Evolutionary conservation across 2,888 invertebrate genomes (phyloP).

Genomic region (Erebia epiphron): DNA sequence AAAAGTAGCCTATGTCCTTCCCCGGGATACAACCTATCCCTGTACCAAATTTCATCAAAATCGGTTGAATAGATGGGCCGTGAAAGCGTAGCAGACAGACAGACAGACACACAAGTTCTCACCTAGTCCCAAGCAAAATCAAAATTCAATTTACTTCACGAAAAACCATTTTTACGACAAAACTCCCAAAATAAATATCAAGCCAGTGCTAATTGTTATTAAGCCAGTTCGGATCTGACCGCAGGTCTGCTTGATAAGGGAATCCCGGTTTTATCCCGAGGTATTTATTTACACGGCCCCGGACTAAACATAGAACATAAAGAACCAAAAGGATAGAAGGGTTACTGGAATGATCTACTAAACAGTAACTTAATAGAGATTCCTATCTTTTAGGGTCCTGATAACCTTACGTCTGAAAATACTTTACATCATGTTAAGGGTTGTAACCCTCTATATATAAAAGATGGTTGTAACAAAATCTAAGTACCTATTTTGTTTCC

Average conservation of each 20-base stretch:
- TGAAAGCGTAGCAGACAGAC: too few relatives aligned
- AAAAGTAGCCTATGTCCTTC: too few relatives aligned
- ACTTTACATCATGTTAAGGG: slow-evolving; percentile 3
- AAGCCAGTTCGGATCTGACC: slow-evolving; percentile 60
- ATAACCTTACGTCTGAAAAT: slow-evolving; percentile 22
- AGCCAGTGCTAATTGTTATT: slow-evolving; percentile 63
- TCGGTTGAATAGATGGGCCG: too few relatives aligned
- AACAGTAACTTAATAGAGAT: slow-evolving; percentile 39
- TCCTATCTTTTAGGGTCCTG: slow-evolving; percentile 30
- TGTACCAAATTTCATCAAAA: too few relatives aligned
- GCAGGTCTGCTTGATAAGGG: slow-evolving; percentile 60
- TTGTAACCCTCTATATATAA: too few relatives aligned
- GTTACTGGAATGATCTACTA: slow-evolving; percentile 47
- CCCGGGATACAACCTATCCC: too few relatives aligned
- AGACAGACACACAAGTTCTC: too few relatives aligned
- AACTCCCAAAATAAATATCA: neutral
- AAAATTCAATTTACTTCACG: too few relatives aligned
- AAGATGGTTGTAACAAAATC: too few relatives aligned
- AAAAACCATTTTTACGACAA: neutral
- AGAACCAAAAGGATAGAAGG: slow-evolving; percentile 46
- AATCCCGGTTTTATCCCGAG: slow-evolving; percentile 66
- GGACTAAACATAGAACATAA: slow-evolving; percentile 55
- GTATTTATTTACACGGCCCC: slow-evolving; percentile 52
- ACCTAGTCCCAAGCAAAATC: too few relatives aligned
- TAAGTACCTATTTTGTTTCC: neutral